Conservation (phyloP, 2,888 invertebrate genomes). For the Tipula confusa region DNA sequence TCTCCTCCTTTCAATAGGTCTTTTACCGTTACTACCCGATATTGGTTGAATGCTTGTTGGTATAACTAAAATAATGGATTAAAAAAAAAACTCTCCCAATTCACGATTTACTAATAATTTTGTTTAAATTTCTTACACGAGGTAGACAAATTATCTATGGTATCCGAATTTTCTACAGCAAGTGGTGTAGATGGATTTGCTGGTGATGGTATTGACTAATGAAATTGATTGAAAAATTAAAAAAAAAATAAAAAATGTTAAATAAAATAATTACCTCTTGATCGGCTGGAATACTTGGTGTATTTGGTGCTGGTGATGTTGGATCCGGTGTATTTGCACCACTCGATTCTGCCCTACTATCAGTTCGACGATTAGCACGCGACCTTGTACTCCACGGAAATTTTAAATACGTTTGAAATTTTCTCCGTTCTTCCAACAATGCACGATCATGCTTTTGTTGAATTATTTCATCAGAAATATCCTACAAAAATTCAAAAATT, state of each 20-base stretch:
- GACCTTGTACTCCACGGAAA: conserved; percentile 51
- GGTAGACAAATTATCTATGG: not conserved
- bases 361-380: conserved; percentile 61
- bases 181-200: conserved; percentile 42
- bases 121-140: conserved; percentile 7
- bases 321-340: conserved; percentile 72
- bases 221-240: conserved; percentile 31
- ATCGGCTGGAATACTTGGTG: conserved; percentile 44
- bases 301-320: conserved; percentile 55
- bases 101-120: not conserved
- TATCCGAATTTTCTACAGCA: not conserved
- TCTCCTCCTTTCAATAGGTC: conserved; percentile 43
- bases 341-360: conserved; percentile 65
- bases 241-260: not conserved
- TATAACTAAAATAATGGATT: not conserved
- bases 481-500: conserved; percentile 54
- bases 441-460: conserved; percentile 65
- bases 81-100: not conserved
- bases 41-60: conserved; percentile 25
- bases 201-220: conserved; percentile 47
- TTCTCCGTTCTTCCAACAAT: conserved; percentile 67
- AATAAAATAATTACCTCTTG: conserved; percentile 42
- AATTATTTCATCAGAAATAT: conserved; percentile 72
- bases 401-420: conserved; percentile 51
- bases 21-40: conserved; percentile 13